A percentile compares a stretch with the other conserved stretches of the same genome.
Evolutionary conservation across 2,797 vertebrate genomes (phyloP).

Genomic region (Champsocephalus gunnari): DNA sequence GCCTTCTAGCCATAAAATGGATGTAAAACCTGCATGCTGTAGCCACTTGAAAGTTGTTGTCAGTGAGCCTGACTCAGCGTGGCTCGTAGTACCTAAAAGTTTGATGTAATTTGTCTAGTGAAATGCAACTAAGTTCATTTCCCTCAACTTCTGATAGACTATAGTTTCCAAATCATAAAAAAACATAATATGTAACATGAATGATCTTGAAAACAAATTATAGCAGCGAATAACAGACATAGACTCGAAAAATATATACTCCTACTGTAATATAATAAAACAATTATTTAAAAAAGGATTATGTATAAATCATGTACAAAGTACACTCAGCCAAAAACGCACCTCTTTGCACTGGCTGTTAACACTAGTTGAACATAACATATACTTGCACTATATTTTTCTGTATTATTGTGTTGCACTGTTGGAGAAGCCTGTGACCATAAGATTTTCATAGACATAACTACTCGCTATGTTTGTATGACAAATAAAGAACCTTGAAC

Average conservation of each 20-base stretch:
- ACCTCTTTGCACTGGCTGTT: no score
- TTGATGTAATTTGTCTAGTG: constrained; percentile 26
- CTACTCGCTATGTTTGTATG: no score
- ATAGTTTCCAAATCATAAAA: neutral
- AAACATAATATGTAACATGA: neutral
- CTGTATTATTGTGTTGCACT: no score
- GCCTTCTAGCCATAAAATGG: constrained; percentile 53
- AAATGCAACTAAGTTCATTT: constrained; percentile 22
- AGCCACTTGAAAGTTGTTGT: constrained; percentile 61
- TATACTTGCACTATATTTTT: no score
- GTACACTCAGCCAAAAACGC: no score
- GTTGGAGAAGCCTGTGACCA: no score
- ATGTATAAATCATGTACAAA: no score
- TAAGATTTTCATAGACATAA: no score
- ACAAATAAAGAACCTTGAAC: no score
- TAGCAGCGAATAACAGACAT: neutral
- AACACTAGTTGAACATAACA: no score
- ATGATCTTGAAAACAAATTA: neutral
- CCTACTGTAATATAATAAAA: no score
- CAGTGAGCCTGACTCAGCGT: constrained; percentile 49
- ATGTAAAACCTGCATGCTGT: constrained; percentile 60
- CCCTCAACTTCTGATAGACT: neutral
- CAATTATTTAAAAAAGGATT: no score
- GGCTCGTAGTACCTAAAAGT: constrained; percentile 17
- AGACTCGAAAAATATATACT: neutral